Conservation (phyloP, 2,113 vertebrate species). For the Mesitornis unicolor region DNA sequence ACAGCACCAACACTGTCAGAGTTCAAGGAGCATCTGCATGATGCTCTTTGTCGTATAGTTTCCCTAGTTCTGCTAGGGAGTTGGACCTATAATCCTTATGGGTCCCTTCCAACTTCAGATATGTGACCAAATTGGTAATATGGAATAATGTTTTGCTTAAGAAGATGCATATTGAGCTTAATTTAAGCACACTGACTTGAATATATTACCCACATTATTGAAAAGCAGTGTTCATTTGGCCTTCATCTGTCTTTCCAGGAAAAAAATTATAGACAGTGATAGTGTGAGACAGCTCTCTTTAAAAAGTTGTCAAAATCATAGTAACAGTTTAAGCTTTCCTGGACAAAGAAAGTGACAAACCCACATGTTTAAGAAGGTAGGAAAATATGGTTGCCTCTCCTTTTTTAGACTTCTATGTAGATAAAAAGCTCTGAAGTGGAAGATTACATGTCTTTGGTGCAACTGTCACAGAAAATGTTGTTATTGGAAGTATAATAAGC, state of each 20-base stretch:
- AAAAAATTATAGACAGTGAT: not conserved
- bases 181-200: not conserved
- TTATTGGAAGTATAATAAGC: not conserved
- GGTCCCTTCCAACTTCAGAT: not conserved
- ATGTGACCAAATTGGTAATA: not conserved
- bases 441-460: not conserved
- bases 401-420: not conserved
- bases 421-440: not conserved
- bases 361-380: accelerated
- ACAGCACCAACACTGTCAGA: not conserved
- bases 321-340: not conserved
- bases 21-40: not conserved
- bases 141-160: not conserved
- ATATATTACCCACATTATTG: not conserved
- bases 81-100: not conserved
- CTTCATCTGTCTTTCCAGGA: not conserved
- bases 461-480: not conserved
- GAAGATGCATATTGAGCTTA: not conserved
- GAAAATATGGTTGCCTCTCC: not conserved
- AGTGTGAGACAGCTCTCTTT: not conserved
- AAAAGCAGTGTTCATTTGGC: not conserved
- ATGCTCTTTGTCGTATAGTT: not conserved
- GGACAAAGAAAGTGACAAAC: not conserved
- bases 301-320: accelerated
- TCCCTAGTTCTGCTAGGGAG: no score